Evolutionary conservation across 2,888 invertebrate species (phyloP), one percentile per base, ranked within the genome.

Genomic region (Nomada goodeniana): DNA sequence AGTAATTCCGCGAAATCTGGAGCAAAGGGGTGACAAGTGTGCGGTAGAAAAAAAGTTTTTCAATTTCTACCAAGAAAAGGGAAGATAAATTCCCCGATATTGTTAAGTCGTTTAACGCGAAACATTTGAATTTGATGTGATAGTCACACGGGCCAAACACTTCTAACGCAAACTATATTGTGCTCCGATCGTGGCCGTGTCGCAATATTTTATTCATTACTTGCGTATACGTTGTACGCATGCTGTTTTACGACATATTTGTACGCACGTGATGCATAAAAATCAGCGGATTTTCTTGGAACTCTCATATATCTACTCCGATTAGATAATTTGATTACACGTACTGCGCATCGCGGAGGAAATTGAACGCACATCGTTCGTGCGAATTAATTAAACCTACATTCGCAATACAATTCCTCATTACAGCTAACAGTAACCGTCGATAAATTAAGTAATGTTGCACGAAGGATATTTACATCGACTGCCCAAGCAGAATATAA

Each of bases 131-230:
- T 36, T 36, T 36, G 36, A 36, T 36, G 36, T 1, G 20, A n/a
- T 20, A 11, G 20, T 26, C 2, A 26, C 26, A 53, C 20, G 53
- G 20, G 36, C 7, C 7, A 29, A 29, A 29, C 7, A 7, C 0
- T 29, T 29, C 29, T 29, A 29, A 1, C 7, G 7, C 29, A 0
- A 44, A 26, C 0, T 42, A 7, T 11, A 4, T 5, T 23, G 20
- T 4, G 15, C 2, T 70, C 50, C 7, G 20, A 10, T 15, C 20
- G 50, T 2, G 23, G 57, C 63, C 42, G 26, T 23, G 5, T 15
- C 26, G 3, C 55, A 3, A 63, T 72, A 64, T 55, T 20, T 55
- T 53, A 53, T 53, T 63, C 53, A 44, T 63, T n/a, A 5, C 1
- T 13, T 9, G 2, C n/a, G 15, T 26, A 4, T 11, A 36, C 47